phyloP scores from a whole-genome alignment of 2,888 invertebrate genomes.

The Lampropteryx suffumata region DNA sequence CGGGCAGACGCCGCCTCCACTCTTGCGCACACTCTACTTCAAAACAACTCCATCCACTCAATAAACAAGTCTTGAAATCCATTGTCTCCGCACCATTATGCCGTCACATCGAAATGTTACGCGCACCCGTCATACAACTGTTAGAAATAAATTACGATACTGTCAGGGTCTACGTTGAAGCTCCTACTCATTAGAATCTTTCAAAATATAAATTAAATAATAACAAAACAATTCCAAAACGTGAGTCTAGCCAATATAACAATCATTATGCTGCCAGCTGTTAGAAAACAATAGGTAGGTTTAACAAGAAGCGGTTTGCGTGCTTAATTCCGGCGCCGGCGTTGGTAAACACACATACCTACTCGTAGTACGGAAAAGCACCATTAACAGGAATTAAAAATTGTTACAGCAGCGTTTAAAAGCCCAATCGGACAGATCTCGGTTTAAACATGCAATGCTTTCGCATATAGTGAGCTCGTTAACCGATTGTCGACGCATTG shows the following conservation, averaged over 20 bases:
- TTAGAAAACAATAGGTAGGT: conserved; percentile 1
- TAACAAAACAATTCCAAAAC: conserved; percentile 28
- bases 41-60: conserved; percentile 78
- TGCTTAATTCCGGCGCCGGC: too few species aligned
- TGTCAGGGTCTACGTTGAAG: conserved; percentile 35
- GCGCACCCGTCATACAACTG: conserved; percentile 66
- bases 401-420: conserved; percentile 34
- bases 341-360: conserved; percentile 1
- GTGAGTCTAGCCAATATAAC: conserved; percentile 14
- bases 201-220: conserved; percentile 41
- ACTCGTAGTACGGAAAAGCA: conserved; percentile 16
- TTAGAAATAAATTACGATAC: conserved; percentile 62
- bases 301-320: background rate
- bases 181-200: conserved; percentile 50
- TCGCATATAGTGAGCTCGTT: conserved; percentile 45
- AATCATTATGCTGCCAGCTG: conserved; percentile 6
- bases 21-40: conserved; percentile 74
- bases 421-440: conserved; percentile 31
- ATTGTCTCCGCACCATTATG: conserved; percentile 75
- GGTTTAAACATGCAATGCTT: conserved; percentile 35
- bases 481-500: conserved; percentile 44
- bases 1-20: conserved; percentile 72
- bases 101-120: conserved; percentile 65
- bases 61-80: conserved; percentile 79
- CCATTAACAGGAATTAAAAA: conserved; percentile 35